phyloP scores from a whole-genome alignment of 2,113 vertebrate species.

The Chaenogobius annularis region DNA sequence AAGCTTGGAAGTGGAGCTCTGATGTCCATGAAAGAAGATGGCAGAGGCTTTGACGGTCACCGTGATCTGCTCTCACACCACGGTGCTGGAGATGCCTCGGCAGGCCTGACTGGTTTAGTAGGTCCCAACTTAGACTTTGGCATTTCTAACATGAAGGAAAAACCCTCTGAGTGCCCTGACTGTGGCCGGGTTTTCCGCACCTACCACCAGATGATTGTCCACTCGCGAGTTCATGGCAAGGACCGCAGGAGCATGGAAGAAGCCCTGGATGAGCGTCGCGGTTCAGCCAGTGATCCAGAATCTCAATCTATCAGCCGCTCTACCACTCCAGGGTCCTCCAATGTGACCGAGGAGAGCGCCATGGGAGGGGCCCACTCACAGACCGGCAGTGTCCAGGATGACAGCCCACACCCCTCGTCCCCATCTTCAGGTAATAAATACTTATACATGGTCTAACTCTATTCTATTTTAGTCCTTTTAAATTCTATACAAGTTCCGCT shows the following conservation, averaged over 20 bases:
- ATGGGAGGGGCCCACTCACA: constrained; percentile 92
- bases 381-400: constrained; percentile 95
- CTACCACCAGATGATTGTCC: constrained; percentile 98
- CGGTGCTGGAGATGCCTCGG: constrained; percentile 56
- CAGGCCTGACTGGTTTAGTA: constrained; percentile 71
- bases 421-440: constrained; percentile 91
- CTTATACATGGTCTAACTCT: neutral
- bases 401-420: constrained; percentile 97
- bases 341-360: constrained; percentile 95
- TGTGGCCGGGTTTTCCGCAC: constrained; percentile 96
- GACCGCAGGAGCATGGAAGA: constrained; percentile 88
- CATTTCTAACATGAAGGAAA: constrained; percentile 87
- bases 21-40: constrained; percentile 89
- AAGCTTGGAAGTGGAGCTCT: constrained; percentile 83
- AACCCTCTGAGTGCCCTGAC: constrained; percentile 95
- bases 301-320: constrained; percentile 98
- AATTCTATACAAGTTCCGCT: neutral
- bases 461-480: neutral
- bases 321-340: constrained; percentile 95
- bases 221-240: constrained; percentile 93
- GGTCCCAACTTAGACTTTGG: constrained; percentile 87
- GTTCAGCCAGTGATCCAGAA: constrained; percentile 96
- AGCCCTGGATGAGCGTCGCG: constrained; percentile 88
- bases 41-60: constrained; percentile 83
- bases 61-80: constrained; percentile 92